A percentile compares a stretch with the other conserved stretches of the same genome.
Conservation (phyloP, 2,113 vertebrate species). For the Pluvianellus socialis region DNA sequence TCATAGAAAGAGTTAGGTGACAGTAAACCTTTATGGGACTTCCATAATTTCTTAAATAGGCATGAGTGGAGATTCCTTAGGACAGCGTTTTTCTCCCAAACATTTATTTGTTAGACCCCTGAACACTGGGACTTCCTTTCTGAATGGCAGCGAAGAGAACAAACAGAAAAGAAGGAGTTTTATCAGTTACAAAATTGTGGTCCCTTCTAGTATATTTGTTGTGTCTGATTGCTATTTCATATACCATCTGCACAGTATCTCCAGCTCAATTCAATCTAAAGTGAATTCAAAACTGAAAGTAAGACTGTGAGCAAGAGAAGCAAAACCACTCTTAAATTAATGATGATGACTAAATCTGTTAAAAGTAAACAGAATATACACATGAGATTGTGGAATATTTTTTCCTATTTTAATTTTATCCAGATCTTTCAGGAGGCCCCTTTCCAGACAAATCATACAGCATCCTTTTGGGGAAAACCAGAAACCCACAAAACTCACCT, state of each 20-base stretch:
- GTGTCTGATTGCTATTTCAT: background rate
- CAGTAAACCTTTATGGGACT: background rate
- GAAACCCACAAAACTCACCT: conserved; percentile 49
- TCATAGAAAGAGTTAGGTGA: background rate
- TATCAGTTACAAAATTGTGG: background rate
- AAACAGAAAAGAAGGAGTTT: background rate
- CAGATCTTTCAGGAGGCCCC: background rate
- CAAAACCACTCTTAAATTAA: background rate
- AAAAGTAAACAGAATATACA: background rate
- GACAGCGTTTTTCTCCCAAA: background rate
- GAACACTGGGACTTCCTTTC: background rate
- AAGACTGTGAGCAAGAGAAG: background rate
- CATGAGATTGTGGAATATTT: background rate
- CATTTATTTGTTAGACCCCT: background rate
- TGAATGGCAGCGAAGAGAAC: background rate
- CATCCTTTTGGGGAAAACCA: background rate
- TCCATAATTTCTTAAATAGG: background rate
- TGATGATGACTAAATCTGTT: background rate
- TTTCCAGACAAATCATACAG: background rate
- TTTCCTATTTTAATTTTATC: background rate
- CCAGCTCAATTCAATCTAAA: background rate
- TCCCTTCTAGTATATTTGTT: background rate
- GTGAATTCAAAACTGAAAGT: background rate
- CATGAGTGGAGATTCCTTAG: background rate
- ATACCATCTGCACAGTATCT: background rate